Evolutionary conservation across 2,113 vertebrate genomes (phyloP), one percentile per base, ranked within the genome.

Genomic region (Acanthisitta chloris): DNA sequence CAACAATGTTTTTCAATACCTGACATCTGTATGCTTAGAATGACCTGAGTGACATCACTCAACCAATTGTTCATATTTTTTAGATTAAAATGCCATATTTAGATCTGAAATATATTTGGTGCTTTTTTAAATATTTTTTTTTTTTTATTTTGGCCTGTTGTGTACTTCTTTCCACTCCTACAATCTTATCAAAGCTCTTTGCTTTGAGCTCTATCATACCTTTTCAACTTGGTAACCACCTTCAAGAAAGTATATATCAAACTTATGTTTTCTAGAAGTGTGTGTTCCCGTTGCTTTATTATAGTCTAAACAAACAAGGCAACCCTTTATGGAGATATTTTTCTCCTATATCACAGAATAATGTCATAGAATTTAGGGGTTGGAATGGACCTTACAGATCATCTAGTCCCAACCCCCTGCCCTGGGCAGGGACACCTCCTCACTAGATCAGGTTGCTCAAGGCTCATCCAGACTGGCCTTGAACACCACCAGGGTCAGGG

Each of bases 1-100:
- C 83, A 92, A 40, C 86, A 95, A 52, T 82, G 80, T 97, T 97
- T 98, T 97, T 96, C 97, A 97, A 34, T 97, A 97, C 94, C 95
- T 97, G 96, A 95, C 97, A 95, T 95, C 96, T 97, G 72, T 85
- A 96, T 88, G 89, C 83, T 94, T 80, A 82, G 83, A 95, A 92
- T 97, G 97, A 98, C 97, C 95, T 97, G 94, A 69, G 88, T 97
- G 97, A 97, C 93, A 97, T 96, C 90, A 87, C 54, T 96, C 78
- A 80, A 92, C 19, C 66, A 89, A 64, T 88, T 91, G 65, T 94
- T 97, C 97, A 94, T 92, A 92, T 92, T 97, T 97, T 98, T 98
- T 97, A 96, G 81, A 97, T 98, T 98, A 97, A 91, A 95, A 72
- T 91, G 79, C 84, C 88, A n/a, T 94, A 81, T 88, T 95, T 96